These are phyloP conservation scores for Phrynocephalus guinanensis DNA, from an alignment of 2,797 vertebrate species.

Conservation along the genomic window DNA sequence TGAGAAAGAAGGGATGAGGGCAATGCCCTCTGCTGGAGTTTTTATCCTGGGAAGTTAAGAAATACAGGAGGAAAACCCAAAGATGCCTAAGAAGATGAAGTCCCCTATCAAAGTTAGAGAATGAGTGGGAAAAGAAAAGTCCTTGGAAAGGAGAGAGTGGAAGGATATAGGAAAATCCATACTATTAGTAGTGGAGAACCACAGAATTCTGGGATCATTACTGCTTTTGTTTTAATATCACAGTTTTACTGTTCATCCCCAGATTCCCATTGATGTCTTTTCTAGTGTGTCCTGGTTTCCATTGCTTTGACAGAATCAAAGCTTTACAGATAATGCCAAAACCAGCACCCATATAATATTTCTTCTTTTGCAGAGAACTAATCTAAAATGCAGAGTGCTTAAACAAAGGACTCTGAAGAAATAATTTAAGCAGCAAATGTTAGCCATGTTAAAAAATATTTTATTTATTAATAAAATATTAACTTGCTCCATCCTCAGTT, in stretches of 20 bases:
- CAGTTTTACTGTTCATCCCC: conserved; percentile 65
- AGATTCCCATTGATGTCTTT: conserved; percentile 51
- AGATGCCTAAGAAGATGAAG: no score
- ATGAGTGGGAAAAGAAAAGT: no score
- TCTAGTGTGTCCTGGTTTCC: conserved; percentile 59
- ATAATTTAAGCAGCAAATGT: conserved; percentile 50
- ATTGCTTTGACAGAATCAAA: conserved; percentile 62
- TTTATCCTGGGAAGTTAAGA: no score
- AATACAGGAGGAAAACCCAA: no score
- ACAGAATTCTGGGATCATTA: conserved; percentile 13
- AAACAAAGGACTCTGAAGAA: conserved; percentile 36
- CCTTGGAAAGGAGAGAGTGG: no score
- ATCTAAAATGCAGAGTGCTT: conserved; percentile 44
- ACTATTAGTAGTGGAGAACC: neutral
- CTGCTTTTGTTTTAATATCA: conserved; percentile 62
- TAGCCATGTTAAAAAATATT: conserved; percentile 1
- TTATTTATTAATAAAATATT: no score
- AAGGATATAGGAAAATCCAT: neutral
- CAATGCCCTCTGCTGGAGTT: no score
- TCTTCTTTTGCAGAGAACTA: conserved; percentile 55
- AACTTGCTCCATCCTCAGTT: no score
- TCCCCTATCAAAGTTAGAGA: no score
- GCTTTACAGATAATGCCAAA: conserved; percentile 63
- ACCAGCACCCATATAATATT: conserved; percentile 53
- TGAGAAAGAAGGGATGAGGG: no score